Evolutionary conservation across 2,888 invertebrate species (phyloP).

Genomic region (Eremobia ochroleuca): DNA sequence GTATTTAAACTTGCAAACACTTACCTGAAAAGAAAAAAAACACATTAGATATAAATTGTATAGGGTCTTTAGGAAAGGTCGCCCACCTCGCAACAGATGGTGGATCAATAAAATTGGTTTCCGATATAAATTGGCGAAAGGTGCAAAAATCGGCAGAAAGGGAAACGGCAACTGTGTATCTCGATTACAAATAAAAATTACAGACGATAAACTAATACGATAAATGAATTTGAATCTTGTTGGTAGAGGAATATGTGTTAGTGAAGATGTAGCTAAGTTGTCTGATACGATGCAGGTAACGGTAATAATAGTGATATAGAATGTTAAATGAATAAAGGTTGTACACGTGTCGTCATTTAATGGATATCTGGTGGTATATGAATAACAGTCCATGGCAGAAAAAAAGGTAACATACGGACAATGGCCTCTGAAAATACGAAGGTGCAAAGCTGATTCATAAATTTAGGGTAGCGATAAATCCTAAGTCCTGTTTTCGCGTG

Average conservation of each 20-base stretch:
- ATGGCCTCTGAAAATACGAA: conserved; percentile 41
- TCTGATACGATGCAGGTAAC: conserved; percentile 69
- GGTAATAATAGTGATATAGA: conserved; percentile 77
- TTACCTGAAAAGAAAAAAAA: conserved; percentile 83
- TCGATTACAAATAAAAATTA: conserved; percentile 68
- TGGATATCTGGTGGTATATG: conserved; percentile 67
- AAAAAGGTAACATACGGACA: conserved; percentile 21
- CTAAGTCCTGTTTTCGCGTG: conserved; percentile 61
- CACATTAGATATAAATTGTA: conserved; percentile 81
- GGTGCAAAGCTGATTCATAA: conserved; percentile 33
- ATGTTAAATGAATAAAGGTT: conserved; percentile 69
- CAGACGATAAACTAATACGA: conserved; percentile 35
- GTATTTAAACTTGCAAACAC: conserved; percentile 75
- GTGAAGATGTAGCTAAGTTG: conserved; percentile 24
- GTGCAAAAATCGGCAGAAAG: conserved; percentile 83
- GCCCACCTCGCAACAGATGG: conserved; percentile 81
- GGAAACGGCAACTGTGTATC: conserved; percentile 82
- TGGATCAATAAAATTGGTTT: conserved; percentile 80
- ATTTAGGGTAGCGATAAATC: conserved; percentile 41
- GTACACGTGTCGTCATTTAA: conserved; percentile 72
- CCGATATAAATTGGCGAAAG: conserved; percentile 79
- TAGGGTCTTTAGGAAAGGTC: conserved; percentile 81
- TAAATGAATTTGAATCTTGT: conserved; percentile 65
- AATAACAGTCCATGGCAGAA: conserved; percentile 41
- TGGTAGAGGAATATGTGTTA: conserved; percentile 41